phyloP scores from a whole-genome alignment of 2,888 invertebrate species.

The Cloeon dipterum region DNA sequence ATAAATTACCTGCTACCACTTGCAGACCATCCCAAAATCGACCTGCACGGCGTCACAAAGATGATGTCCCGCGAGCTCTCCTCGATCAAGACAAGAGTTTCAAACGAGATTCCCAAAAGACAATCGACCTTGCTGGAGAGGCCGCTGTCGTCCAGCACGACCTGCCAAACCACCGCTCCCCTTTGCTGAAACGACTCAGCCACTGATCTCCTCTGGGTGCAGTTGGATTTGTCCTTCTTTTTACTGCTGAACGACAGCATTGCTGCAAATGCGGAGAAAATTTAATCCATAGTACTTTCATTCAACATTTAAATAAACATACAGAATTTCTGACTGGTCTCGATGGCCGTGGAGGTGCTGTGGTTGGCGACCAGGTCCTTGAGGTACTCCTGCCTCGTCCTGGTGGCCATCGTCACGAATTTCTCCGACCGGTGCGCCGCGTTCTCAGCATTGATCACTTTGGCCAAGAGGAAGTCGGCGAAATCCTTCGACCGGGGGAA shows the following conservation, averaged over 20 bases:
- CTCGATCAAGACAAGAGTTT: constrained; percentile 71
- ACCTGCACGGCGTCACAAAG: constrained; percentile 62
- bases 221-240: constrained; percentile 52
- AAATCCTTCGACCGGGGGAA: constrained; percentile 82
- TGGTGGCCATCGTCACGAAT: constrained; percentile 89
- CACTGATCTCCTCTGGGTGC: constrained; percentile 35
- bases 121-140: constrained; percentile 44
- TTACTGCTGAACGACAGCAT: constrained; percentile 50
- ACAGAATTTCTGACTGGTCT: constrained; percentile 73
- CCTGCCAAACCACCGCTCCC: constrained; percentile 68
- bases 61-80: constrained; percentile 59
- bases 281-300: not conserved
- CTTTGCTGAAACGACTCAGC: constrained; percentile 39
- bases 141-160: constrained; percentile 44
- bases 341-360: constrained; percentile 55
- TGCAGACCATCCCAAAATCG: constrained; percentile 50
- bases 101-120: constrained; percentile 66
- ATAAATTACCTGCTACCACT: constrained; percentile 30
- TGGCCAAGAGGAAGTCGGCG: constrained; percentile 82
- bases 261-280: constrained; percentile 23
- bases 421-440: constrained; percentile 91
- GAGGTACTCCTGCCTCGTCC: constrained; percentile 85
- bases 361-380: constrained; percentile 78
- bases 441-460: constrained; percentile 92
- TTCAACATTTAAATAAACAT: constrained; percentile 24